Evolutionary conservation across 2,888 invertebrate genomes (phyloP), one percentile per base, ranked within the genome.

Genomic region (Pherbina coryleti): DNA sequence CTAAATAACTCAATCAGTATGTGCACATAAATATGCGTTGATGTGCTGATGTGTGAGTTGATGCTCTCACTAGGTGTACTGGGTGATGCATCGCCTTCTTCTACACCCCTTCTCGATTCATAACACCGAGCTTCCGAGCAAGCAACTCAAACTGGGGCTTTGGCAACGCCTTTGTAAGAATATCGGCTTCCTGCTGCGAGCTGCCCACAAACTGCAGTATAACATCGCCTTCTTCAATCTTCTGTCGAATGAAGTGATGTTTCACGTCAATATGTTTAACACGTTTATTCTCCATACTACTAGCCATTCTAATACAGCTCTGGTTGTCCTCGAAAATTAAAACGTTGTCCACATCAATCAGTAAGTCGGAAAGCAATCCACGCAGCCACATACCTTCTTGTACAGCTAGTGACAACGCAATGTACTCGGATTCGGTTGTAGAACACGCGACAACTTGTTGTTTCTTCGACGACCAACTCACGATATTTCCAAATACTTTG

Each of bases 311-410:
- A n/a, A 77, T 73, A 34, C 71, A 76, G 14, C 71, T 76, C 71
- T 64, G 76, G n/a, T 76, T 77, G 22, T 72, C 72, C 25, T 77
- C 77, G 55, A 72, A 72, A 19, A 77, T 77, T 0, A 22, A 19
- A 14, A 77, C 51, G 17, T 14, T 17, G 22, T 55, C 66, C 22
- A 77, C 71, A 72, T 71, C 66, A n/a, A 72, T 66, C 0, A 64
- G 14, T 17, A 77, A 71, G 64, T 77, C 77, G 17, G 28, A 22
- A 9, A 72, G 66, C 51, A 77, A 55, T 9, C 77, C 77, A 17
- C 72, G 77, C n/a, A 77, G 55, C 77, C 77, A 77, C 14, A 77
- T 34, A 67, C 77, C 77, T 73, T 77, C 73, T 53, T 77, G 72
- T 53, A 77, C 51, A 55, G 3, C 31, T 31, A 31, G 31, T 31